phyloP scores from a whole-genome alignment of 92 coral and sea anemone genomes.

The Parazoanthus swiftii region DNA sequence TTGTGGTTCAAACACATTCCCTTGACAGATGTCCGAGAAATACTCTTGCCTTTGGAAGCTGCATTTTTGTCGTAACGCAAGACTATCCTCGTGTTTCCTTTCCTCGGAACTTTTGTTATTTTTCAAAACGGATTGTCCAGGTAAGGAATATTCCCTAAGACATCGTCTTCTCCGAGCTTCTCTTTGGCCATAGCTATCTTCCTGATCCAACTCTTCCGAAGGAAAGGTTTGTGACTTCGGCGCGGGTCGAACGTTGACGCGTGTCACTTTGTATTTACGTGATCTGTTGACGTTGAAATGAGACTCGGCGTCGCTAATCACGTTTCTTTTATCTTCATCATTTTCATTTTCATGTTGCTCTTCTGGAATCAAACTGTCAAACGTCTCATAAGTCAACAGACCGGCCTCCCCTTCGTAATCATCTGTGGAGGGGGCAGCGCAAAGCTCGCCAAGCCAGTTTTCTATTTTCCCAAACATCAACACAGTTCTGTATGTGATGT shows the following conservation, averaged over 20 bases:
- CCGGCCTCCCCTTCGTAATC: slow-evolving; percentile 3
- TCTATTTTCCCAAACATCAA: slow-evolving; percentile 39
- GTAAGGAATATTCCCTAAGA: neutral
- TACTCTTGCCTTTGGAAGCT: neutral
- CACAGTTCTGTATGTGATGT: neutral
- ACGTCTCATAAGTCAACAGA: neutral
- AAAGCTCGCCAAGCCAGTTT: slow-evolving; percentile 42
- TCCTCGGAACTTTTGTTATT: neutral
- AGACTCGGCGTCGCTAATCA: neutral
- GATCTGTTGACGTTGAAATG: slow-evolving; percentile 19
- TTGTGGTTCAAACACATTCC: neutral
- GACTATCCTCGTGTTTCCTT: neutral
- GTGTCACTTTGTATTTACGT: slow-evolving; percentile 12
- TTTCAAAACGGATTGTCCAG: neutral
- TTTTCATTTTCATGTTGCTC: slow-evolving; percentile 17
- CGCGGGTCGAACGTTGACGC: slow-evolving; percentile 1
- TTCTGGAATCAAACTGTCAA: slow-evolving; percentile 30
- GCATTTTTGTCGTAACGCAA: neutral
- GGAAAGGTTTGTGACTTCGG: neutral
- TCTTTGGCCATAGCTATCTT: neutral
- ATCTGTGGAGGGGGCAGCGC: slow-evolving; percentile 35
- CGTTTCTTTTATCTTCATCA: neutral
- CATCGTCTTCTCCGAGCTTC: neutral
- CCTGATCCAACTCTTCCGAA: slow-evolving; percentile 1
- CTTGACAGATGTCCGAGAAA: slow-evolving; percentile 2